These are phyloP conservation scores for Cosmorhoe ocellata DNA, from an alignment of 2,888 invertebrate genomes.

Conservation along the genomic window DNA sequence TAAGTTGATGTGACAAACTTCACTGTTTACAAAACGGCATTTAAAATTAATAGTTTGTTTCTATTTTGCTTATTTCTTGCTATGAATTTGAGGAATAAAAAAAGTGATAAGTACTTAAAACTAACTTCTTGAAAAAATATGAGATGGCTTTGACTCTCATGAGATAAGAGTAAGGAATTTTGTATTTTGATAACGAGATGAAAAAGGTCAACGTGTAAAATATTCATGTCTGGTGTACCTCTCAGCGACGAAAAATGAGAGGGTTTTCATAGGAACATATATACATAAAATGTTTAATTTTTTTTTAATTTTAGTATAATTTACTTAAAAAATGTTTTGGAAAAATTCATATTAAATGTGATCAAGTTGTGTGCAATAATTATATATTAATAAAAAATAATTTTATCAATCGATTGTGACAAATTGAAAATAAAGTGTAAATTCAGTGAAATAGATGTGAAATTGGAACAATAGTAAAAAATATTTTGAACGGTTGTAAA, in stretches of 20 bases:
- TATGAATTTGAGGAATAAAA: not conserved
- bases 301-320: no score
- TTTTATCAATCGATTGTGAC: not conserved
- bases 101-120: constrained; percentile 1
- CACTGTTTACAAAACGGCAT: no score
- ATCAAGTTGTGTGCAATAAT: no score
- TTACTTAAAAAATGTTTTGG: no score
- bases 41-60: no score
- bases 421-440: constrained; percentile 10
- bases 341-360: no score
- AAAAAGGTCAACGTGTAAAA: constrained; percentile 45
- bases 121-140: constrained; percentile 23
- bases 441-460: not conserved
- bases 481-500: not conserved
- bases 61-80: not conserved
- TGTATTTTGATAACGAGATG: constrained; percentile 40
- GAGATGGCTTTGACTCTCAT: constrained; percentile 26
- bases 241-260: constrained; percentile 32
- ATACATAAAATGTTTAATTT: no score
- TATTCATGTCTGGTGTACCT: constrained; percentile 39
- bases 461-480: no score
- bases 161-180: constrained; percentile 42
- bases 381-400: no score
- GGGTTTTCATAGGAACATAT: not conserved
- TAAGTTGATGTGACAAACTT: no score